phyloP scores from a whole-genome alignment of 2,113 vertebrate genomes.

The Clarias gariepinus region DNA sequence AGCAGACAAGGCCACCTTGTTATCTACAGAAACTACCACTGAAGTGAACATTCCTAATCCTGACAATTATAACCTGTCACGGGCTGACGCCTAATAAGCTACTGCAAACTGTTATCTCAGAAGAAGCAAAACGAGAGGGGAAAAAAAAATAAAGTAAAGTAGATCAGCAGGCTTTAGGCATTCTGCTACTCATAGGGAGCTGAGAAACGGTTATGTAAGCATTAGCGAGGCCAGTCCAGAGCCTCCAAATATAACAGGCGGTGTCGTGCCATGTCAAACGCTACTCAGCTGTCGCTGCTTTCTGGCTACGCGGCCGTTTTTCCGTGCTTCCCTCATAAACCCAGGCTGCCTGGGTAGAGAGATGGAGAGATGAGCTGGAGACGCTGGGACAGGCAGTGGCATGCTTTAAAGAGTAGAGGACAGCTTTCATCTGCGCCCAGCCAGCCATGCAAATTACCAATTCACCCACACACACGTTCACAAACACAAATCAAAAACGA shows the following conservation, averaged over 20 bases:
- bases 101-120: slow-evolving; percentile 31
- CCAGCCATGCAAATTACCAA: slow-evolving; percentile 38
- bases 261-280: slow-evolving; percentile 22
- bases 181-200: slow-evolving; percentile 11
- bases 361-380: slow-evolving; percentile 9
- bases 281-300: not conserved
- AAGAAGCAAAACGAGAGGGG: not conserved
- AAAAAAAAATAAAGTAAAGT: not conserved
- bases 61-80: slow-evolving; percentile 26
- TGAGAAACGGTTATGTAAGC: slow-evolving; percentile 42
- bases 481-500: slow-evolving; percentile 15
- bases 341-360: not conserved
- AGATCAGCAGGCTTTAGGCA: slow-evolving; percentile 12
- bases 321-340: not conserved
- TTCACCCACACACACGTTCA: slow-evolving; percentile 1
- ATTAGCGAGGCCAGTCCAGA: slow-evolving; percentile 22
- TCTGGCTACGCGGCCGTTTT: not conserved
- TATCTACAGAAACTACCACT: slow-evolving; percentile 15
- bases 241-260: slow-evolving; percentile 36
- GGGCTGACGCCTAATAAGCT: slow-evolving; percentile 9
- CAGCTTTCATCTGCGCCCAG: slow-evolving; percentile 27
- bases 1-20: slow-evolving; percentile 1
- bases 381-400: slow-evolving; percentile 28
- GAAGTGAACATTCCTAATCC: slow-evolving; percentile 30
- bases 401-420: slow-evolving; percentile 29